phyloP scores from a whole-genome alignment of 2,797 vertebrate species.

The Brachymystax lenok region DNA sequence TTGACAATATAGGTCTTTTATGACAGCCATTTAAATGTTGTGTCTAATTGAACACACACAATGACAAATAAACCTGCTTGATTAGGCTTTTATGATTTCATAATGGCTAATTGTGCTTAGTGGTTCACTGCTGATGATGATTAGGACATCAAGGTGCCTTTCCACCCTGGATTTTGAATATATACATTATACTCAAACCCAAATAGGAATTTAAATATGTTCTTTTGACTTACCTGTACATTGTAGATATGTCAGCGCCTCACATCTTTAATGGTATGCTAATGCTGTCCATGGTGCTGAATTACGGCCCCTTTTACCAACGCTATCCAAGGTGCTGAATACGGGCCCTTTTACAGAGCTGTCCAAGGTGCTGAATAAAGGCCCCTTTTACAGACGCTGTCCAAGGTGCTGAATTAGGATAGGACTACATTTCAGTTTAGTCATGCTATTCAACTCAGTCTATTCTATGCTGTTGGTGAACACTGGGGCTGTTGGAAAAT shows the following conservation, averaged over 20 bases:
- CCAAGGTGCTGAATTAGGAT: constrained; percentile 15
- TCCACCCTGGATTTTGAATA: no score
- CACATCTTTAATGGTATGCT: no score
- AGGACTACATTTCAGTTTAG: not conserved
- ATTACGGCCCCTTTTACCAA: not conserved
- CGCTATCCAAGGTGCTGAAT: not conserved
- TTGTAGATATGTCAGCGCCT: no score
- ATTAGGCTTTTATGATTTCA: not conserved
- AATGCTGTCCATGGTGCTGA: not conserved
- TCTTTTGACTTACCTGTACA: no score
- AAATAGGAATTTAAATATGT: no score
- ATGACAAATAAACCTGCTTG: constrained; percentile 4
- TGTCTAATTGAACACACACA: constrained; percentile 9
- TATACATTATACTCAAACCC: no score
- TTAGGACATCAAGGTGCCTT: not conserved
- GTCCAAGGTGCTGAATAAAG: constrained; percentile 8
- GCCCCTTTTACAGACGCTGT: not conserved
- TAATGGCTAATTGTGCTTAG: constrained; percentile 13
- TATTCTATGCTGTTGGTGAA: not conserved
- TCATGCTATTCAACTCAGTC: not conserved
- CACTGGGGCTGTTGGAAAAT: not conserved
- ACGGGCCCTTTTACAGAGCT: not conserved
- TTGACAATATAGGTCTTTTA: not conserved
- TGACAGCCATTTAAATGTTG: not conserved
- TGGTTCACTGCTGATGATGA: constrained; percentile 5